Conservation (phyloP, 2,797 vertebrate genomes). For the Tapirus indicus region DNA sequence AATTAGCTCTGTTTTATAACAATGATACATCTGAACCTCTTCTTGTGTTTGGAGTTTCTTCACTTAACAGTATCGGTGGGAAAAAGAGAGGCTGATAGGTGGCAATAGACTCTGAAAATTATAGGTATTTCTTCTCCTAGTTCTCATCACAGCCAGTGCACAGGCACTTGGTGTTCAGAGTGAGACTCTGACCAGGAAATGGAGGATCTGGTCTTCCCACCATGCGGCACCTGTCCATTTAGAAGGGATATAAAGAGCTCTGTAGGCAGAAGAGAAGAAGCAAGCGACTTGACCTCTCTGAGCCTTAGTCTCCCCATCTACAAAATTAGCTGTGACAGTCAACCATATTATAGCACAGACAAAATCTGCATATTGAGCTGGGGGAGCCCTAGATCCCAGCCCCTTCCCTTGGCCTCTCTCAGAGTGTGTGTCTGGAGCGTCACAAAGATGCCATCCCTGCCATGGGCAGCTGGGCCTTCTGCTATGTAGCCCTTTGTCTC, state of each 20-base stretch:
- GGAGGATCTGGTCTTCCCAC: background rate
- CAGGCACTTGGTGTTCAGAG: background rate
- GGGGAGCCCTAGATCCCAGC: background rate
- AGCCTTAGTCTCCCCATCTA: no score
- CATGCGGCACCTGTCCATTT: accelerated
- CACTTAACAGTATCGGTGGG: no score
- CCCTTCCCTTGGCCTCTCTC: background rate
- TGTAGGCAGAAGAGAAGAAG: background rate
- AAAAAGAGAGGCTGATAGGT: background rate
- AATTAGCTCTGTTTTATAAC: background rate
- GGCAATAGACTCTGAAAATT: background rate
- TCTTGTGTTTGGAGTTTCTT: background rate
- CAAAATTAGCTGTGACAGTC: background rate
- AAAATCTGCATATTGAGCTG: background rate
- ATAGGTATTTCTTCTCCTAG: background rate
- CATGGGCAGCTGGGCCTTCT: background rate
- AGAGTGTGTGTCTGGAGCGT: background rate
- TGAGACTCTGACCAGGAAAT: background rate
- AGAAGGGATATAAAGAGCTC: background rate
- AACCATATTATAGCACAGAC: no score
- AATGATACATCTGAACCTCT: background rate
- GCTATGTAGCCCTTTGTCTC: background rate
- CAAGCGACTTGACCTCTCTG: no score
- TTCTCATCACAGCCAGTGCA: background rate
- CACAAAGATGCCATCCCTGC: background rate